A percentile compares a stretch with the other conserved stretches of the same genome.
These are phyloP conservation scores for Drosophila repletoides DNA, from an alignment of 1,140 invertebrate species.

Conservation along the genomic window DNA sequence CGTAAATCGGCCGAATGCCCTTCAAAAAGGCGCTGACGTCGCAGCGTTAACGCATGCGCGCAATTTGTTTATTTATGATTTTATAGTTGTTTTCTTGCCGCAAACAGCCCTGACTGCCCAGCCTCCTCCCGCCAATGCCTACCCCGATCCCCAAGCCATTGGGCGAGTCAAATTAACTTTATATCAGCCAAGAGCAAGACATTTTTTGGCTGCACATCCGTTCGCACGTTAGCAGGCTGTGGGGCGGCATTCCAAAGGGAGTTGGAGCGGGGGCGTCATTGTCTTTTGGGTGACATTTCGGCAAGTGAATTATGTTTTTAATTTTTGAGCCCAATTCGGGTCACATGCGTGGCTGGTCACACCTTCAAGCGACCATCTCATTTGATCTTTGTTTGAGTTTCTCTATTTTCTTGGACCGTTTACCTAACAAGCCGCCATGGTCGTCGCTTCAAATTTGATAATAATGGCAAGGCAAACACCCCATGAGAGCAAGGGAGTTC, in stretches of 20 bases:
- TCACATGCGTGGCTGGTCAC: slow-evolving; percentile 72
- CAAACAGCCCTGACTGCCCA: slow-evolving; percentile 17
- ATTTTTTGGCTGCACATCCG: slow-evolving; percentile 64
- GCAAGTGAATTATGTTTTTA: slow-evolving; percentile 61
- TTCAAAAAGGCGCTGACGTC: slow-evolving; percentile 36
- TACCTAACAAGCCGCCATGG: slow-evolving; percentile 56
- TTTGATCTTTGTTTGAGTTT: slow-evolving; percentile 46
- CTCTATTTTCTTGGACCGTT: slow-evolving; percentile 49
- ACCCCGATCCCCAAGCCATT: neutral
- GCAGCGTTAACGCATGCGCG: slow-evolving; percentile 62
- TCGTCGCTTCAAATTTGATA: slow-evolving; percentile 44
- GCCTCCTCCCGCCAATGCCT: neutral
- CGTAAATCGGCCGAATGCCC: slow-evolving; percentile 39
- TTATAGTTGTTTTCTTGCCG: slow-evolving; percentile 65
- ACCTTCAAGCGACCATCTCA: slow-evolving; percentile 46
- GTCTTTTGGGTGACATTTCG: slow-evolving; percentile 54
- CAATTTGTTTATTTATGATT: slow-evolving; percentile 58
- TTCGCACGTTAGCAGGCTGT: slow-evolving; percentile 64
- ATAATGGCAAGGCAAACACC: slow-evolving; percentile 68
- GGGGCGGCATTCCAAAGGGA: too few species aligned
- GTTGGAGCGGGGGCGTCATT: slow-evolving; percentile 6
- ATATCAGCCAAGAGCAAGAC: slow-evolving; percentile 25
- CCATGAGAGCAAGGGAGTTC: slow-evolving; percentile 40
- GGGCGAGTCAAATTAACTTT: slow-evolving; percentile 53
- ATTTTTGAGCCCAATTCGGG: slow-evolving; percentile 70